Base-by-base conservation (phyloP, 2,113 vertebrate species). In the Promerops cafer region DNA sequence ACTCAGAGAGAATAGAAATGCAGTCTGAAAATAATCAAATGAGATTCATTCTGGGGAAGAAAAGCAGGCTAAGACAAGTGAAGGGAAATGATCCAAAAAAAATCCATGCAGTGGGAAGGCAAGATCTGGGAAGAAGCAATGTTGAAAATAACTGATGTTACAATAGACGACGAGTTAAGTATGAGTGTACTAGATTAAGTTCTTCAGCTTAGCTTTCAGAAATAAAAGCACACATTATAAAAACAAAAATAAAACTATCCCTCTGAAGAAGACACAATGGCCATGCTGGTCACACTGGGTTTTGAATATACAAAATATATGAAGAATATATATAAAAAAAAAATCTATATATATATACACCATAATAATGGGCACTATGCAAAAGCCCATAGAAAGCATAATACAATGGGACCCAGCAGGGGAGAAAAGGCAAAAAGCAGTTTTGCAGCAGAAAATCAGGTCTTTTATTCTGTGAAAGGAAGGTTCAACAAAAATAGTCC, bases 101-200 rank as follows among this genome's bases (percentile, higher is more conserved):
- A 59, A 10, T 21, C 80, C 85, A 87, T 86, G 83, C 86, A 95
- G 64, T 87, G 37, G 56, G 77, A 93, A 75, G 56, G 64, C 2
- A 4, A 90, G 95, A 94, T 79, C 60, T 84, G 57, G 60, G 54
- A 93, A 93, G 86, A 64, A 87, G 52, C 26, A 60, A 64, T 28
- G 31, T 60, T 92, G 83, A 96, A 96, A 93, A 68, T 75, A 96
- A 64, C 72, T 93, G 93, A 96, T 93, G 83, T 92, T 94, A 94
- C 64, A 90, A 63, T 39, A 92, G 64, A 90, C 1, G 0, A 26
- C 30, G 84, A 89, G 53, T 82, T 95, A 90, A 88, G 66, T 66
- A 33, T 2, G 37, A 86, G 47, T 35, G 16, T 71, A 53, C 16
- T 56, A 64, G 27, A 66, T 87, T 3, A 92, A 57, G 44, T 78